phyloP scores from a whole-genome alignment of 2,797 vertebrate genomes.

The Neosilurus mollespiculum region DNA sequence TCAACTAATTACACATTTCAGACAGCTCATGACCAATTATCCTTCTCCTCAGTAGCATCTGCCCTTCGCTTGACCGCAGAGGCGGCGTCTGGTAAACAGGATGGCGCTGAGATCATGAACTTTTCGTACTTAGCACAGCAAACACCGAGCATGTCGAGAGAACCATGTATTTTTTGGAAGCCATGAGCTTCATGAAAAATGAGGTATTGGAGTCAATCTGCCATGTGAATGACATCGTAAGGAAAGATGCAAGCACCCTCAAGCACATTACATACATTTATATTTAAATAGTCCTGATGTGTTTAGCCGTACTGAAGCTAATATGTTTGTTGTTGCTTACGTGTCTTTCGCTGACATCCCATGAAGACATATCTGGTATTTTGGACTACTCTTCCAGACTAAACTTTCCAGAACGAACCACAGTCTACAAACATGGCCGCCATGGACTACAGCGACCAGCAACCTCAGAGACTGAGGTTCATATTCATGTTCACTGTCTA shows the following conservation, averaged over 20 bases:
- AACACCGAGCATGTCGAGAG: not conserved
- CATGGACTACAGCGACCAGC: too few species aligned
- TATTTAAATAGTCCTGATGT: not conserved
- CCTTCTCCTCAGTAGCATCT: slow-evolving; percentile 77
- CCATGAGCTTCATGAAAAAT: not conserved
- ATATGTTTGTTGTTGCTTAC: not conserved
- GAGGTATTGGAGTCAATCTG: too few species aligned
- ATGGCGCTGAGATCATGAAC: slow-evolving; percentile 59
- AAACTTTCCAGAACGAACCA: too few species aligned
- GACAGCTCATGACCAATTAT: slow-evolving; percentile 79
- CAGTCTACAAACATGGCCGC: too few species aligned
- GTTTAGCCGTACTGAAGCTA: not conserved
- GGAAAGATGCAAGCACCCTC: not conserved
- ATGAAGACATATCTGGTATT: too few species aligned
- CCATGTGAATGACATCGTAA: not conserved
- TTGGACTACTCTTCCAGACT: too few species aligned
- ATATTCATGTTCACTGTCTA: too few species aligned
- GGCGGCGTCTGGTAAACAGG: slow-evolving; percentile 69
- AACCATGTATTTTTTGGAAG: slow-evolving; percentile 23
- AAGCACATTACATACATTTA: not conserved
- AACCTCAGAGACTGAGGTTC: too few species aligned
- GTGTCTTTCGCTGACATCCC: not conserved
- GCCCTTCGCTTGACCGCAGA: slow-evolving; percentile 75
- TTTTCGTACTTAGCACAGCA: slow-evolving; percentile 23
- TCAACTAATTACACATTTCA: slow-evolving; percentile 81